Evolutionary conservation across 1,140 invertebrate species (phyloP).

Genomic region (Drosophila biarmipes): DNA sequence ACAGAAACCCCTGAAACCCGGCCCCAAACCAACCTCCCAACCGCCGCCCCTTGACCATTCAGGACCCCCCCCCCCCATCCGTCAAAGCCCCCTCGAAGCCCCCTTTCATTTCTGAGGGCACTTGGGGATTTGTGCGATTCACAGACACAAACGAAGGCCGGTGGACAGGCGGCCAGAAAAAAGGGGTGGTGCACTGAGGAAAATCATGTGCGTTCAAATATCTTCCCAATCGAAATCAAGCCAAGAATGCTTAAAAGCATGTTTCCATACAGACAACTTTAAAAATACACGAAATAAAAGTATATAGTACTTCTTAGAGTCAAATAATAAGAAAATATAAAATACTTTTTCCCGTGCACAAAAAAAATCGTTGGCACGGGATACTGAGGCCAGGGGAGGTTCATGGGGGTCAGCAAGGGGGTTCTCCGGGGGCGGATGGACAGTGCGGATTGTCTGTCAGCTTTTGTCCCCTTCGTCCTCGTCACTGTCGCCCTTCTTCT

Average conservation of each 20-base stretch:
- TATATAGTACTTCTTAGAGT: too few species aligned
- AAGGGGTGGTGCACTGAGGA: background rate
- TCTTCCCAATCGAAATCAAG: too few species aligned
- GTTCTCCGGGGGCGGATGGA: background rate
- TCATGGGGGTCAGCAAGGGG: conserved; percentile 12
- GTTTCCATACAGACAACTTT: background rate
- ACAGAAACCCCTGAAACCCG: conserved; percentile 6
- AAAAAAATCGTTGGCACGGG: background rate
- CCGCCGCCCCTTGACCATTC: conserved; percentile 21
- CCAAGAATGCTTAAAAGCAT: too few species aligned
- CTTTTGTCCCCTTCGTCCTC: conserved; percentile 45
- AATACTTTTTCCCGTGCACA: background rate
- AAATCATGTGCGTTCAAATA: background rate
- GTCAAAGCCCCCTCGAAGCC: background rate
- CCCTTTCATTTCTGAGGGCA: conserved; percentile 37
- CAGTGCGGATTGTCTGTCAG: conserved; percentile 47
- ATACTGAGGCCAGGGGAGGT: conserved; percentile 12
- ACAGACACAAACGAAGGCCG: conserved; percentile 51
- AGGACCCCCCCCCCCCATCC: conserved; percentile 1
- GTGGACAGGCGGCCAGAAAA: conserved; percentile 26
- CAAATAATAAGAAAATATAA: too few species aligned
- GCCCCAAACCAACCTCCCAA: background rate
- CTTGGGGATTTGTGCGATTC: conserved; percentile 51
- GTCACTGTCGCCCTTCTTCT: conserved; percentile 44
- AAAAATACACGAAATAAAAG: background rate